Base-by-base conservation (phyloP, 2,113 vertebrate genomes). In the Stomatorhinus ivindoensis region DNA sequence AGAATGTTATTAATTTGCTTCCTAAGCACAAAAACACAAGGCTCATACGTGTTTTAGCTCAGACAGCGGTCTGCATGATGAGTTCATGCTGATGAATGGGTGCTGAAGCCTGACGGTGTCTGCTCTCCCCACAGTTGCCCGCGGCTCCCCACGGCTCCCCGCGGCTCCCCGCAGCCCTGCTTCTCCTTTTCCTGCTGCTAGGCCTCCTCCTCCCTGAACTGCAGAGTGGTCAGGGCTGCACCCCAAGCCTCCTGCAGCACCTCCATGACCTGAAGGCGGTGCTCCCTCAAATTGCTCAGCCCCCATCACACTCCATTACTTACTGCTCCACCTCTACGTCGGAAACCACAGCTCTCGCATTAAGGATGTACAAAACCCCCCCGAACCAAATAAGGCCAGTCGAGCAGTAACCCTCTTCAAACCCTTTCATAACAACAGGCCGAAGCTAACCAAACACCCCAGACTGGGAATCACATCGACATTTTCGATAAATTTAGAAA, bases 21-120 rank as follows among this genome's bases (percentile, higher is more conserved):
- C 88, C 92, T 93, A 94, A 95, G 94, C 94, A 94, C 92, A 95
- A 94, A 95, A 94, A 92, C 94, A 93, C 91, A 55, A 91, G 93
- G 91, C 93, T 94, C 92, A 94, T 93, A 93, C 93, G 93, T 94
- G 94, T 94, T 95, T 95, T 93, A 93, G 31, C 91, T 86, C 89
- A 50, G 19, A 19, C n/a, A 69, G 61, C 3, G 9, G 58, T 11
- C 24, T 61, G n/a, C 8, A 95, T 95, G 94, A 91, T 90, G 92
- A 91, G 91, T 31, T 87, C 50, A 35, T 53, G 47, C 85, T 53
- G 85, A 39, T 15, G 48, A 53, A 47, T 42, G 73, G 35, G 39
- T 50, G 88, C 48, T 9, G 10, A 44, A 51, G 27, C 48, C 31
- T 7, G 48, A 51, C 50, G 13, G n/a, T 13, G 21, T 47, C 47